Percentiles rank a stretch among this genome's conserved stretches.
Conservation (phyloP, 2,888 invertebrate genomes). For the Pristionchus fissidentatus region DNA sequence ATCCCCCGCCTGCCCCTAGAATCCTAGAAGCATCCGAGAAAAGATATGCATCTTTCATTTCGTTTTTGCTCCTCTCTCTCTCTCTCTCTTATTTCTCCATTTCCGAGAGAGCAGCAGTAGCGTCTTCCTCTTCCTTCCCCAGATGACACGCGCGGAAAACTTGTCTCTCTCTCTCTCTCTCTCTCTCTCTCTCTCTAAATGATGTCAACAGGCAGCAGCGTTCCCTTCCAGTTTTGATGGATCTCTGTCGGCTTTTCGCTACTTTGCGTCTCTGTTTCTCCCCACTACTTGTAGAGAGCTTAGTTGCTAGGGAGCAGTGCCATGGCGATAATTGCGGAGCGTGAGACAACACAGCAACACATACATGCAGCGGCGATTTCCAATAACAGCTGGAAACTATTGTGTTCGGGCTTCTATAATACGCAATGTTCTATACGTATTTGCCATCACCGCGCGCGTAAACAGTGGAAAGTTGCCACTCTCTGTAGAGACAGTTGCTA, state of each 20-base stretch:
- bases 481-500: too few species aligned
- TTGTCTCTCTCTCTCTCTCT: too few species aligned
- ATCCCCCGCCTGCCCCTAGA: neutral
- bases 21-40: conserved; percentile 7
- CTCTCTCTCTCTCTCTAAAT: too few species aligned
- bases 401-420: conserved; percentile 12
- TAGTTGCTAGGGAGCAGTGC: neutral
- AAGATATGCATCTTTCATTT: conserved; percentile 24
- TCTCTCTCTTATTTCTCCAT: conserved; percentile 24
- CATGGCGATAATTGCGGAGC: too few species aligned
- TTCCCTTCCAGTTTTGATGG: neutral
- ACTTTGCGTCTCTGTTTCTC: neutral
- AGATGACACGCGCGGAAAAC: conserved; percentile 3
- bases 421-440: too few species aligned
- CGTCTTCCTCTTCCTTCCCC: too few species aligned
- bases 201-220: conserved; percentile 11
- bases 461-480: too few species aligned
- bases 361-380: too few species aligned
- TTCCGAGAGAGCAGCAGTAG: too few species aligned
- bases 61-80: neutral
- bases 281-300: too few species aligned
- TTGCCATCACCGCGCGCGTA: too few species aligned
- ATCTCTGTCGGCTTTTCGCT: neutral
- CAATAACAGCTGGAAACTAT: neutral
- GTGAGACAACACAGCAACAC: too few species aligned